A percentile compares a stretch with the other conserved stretches of the same genome.
Evolutionary conservation across 2,113 vertebrate species (phyloP).

Genomic region (Desmodus rotundus): DNA sequence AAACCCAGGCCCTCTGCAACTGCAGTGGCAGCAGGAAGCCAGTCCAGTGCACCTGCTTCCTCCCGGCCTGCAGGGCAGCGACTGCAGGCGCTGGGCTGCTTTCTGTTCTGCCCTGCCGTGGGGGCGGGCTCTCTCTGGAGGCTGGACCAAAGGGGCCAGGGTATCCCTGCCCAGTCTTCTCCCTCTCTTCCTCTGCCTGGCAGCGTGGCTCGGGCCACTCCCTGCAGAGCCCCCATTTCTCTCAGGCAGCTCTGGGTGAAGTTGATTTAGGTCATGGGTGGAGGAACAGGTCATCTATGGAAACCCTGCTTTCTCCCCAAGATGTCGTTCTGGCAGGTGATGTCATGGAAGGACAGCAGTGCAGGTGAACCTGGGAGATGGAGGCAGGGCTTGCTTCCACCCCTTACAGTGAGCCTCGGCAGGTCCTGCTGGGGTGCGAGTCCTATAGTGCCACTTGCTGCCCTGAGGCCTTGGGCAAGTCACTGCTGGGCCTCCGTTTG

Average conservation of each 20-base stretch:
- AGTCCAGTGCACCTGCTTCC: slow-evolving; percentile 73
- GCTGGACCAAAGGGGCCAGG: not conserved
- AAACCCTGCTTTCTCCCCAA: not conserved
- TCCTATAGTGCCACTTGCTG: not conserved
- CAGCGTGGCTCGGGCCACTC: not conserved
- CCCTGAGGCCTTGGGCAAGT: not conserved
- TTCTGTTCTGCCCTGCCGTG: slow-evolving; percentile 24
- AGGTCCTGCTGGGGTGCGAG: not conserved
- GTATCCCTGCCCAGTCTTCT: not conserved
- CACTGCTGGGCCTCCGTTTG: not conserved
- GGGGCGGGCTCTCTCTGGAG: not conserved
- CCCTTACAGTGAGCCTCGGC: not conserved
- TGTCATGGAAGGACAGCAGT: not conserved
- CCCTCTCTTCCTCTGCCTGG: not conserved
- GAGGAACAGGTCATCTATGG: not conserved
- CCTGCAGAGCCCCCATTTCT: not conserved
- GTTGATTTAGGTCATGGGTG: not conserved
- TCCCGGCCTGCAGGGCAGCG: not conserved
- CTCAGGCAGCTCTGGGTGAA: not conserved
- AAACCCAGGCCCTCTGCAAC: slow-evolving; percentile 31
- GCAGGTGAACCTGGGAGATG: not conserved
- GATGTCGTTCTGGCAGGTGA: not conserved
- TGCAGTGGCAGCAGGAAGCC: slow-evolving; percentile 60
- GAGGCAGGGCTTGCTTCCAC: not conserved
- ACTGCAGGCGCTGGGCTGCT: not conserved